Evolutionary conservation across 2,113 vertebrate genomes (phyloP).

Genomic region (Phocoena phocoena): DNA sequence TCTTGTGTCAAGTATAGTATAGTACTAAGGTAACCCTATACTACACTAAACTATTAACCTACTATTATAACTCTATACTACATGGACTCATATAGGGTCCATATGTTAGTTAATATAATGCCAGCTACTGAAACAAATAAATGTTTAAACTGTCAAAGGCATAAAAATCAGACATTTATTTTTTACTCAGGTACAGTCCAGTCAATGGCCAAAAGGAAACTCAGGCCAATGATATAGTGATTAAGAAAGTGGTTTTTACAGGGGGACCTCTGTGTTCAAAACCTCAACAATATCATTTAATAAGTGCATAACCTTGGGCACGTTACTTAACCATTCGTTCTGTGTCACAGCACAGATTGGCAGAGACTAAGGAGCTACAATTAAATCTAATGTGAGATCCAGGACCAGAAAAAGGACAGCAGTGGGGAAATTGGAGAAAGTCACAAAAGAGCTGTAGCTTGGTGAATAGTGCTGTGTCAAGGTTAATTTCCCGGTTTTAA

Average conservation of each 20-base stretch:
- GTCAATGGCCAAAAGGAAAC: background rate
- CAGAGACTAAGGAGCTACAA: background rate
- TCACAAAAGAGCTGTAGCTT: background rate
- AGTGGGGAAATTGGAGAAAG: background rate
- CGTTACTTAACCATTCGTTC: background rate
- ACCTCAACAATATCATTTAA: background rate
- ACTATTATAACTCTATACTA: background rate
- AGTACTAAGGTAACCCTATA: background rate
- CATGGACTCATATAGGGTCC: background rate
- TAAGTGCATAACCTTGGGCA: background rate
- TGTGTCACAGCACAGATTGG: background rate
- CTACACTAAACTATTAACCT: background rate
- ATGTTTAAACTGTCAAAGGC: background rate
- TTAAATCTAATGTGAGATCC: background rate
- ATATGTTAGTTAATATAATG: constrained; percentile 3
- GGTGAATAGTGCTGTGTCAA: background rate
- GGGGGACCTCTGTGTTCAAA: background rate
- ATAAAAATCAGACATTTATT: background rate
- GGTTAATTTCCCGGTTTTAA: background rate
- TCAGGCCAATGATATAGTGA: background rate
- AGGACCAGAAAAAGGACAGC: background rate
- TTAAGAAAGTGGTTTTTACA: background rate
- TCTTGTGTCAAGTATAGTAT: background rate
- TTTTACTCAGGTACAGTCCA: background rate
- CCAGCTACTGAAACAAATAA: background rate